Evolutionary conservation across 2,888 invertebrate species (phyloP).

Genomic region (Hedychridium roseum): DNA sequence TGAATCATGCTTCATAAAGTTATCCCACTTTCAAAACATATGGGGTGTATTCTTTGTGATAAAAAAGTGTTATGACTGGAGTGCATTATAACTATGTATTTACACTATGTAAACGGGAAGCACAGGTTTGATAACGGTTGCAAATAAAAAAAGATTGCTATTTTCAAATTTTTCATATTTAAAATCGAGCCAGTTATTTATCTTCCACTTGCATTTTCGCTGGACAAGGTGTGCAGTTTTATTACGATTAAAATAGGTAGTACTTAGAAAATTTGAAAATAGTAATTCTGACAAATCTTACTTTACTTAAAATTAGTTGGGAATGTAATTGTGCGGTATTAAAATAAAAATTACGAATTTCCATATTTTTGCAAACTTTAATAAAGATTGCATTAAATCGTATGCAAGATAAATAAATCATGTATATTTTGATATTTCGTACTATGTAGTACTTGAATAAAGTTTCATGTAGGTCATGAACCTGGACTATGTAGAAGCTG

Average conservation of each 20-base stretch:
- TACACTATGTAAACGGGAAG: no score
- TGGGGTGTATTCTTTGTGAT: neutral
- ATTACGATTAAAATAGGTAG: neutral
- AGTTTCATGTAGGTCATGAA: conserved; percentile 3
- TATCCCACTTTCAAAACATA: neutral
- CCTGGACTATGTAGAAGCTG: conserved; percentile 10
- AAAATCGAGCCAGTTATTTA: neutral
- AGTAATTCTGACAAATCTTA: neutral
- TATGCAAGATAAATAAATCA: neutral
- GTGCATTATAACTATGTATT: conserved; percentile 1
- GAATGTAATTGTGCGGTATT: no score
- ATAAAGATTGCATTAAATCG: neutral
- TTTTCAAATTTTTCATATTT: neutral
- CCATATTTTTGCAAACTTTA: neutral
- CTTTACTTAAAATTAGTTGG: neutral
- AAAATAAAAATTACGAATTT: neutral
- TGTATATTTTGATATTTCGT: neutral
- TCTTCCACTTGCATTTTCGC: neutral
- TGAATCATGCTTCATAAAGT: neutral
- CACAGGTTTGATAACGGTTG: no score
- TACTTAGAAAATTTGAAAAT: neutral
- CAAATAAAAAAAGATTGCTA: neutral
- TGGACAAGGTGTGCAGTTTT: neutral
- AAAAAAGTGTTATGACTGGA: neutral
- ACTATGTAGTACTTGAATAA: neutral